A percentile compares a stretch with the other conserved stretches of the same genome.
phyloP scores from a whole-genome alignment of 2,888 invertebrate genomes.

The Diloba caeruleocephala region DNA sequence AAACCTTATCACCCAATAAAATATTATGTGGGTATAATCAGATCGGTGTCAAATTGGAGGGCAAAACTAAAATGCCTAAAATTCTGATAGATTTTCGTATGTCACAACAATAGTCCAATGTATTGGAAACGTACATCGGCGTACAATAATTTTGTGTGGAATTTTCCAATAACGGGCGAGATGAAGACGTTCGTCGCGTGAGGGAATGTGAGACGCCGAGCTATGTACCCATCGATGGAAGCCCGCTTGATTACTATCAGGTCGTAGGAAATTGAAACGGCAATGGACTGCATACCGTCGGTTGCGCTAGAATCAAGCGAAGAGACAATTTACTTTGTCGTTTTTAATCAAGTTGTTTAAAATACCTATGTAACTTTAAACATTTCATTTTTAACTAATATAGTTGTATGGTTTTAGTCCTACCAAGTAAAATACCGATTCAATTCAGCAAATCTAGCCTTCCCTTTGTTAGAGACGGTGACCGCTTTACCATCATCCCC shows the following conservation, averaged over 20 bases:
- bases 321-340: constrained; percentile 26
- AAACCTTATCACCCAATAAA: no score
- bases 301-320: constrained; percentile 3
- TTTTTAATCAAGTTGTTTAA: constrained; percentile 13
- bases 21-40: no score
- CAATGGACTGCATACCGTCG: constrained; percentile 29
- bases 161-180: constrained; percentile 72
- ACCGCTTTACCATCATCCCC: no score
- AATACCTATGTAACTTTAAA: background rate
- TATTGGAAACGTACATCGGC: constrained; percentile 45
- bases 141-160: constrained; percentile 65
- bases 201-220: constrained; percentile 56
- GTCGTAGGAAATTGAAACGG: constrained; percentile 45
- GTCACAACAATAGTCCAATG: constrained; percentile 23
- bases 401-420: no score
- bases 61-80: background rate
- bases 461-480: no score
- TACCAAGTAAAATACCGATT: no score
- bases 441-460: no score
- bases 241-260: constrained; percentile 42
- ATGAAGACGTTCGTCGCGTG: constrained; percentile 64
- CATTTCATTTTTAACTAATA: no score
- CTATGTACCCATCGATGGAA: constrained; percentile 42
- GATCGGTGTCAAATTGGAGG: no score
- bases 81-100: background rate